A percentile compares a stretch with the other conserved stretches of the same genome.
Evolutionary conservation across 1,140 invertebrate genomes (phyloP).

Genomic region (Pseudomyrmex pallidus): DNA sequence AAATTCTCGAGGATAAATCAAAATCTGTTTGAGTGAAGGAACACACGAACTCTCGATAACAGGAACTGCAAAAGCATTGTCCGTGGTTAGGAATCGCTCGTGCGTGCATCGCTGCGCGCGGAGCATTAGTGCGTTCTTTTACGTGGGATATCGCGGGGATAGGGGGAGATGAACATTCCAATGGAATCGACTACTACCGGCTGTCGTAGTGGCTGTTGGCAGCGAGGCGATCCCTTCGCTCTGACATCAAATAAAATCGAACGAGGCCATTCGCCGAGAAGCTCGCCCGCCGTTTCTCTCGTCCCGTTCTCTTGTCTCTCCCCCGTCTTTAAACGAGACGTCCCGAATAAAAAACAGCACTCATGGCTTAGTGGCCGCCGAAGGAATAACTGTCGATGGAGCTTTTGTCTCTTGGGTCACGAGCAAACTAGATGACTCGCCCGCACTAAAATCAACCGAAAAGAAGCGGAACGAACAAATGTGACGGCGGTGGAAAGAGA

Average conservation of each 20-base stretch:
- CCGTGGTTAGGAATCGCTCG: constrained; percentile 1
- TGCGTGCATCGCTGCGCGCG: constrained; percentile 40
- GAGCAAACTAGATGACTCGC: constrained; percentile 37
- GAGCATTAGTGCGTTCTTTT: constrained; percentile 28
- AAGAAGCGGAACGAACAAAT: background rate
- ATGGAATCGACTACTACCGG: constrained; percentile 32
- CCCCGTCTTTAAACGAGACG: constrained; percentile 17
- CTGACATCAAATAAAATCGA: constrained; percentile 50
- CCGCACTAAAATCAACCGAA: constrained; percentile 39
- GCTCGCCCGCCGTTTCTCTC: constrained; percentile 19
- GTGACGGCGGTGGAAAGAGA: background rate
- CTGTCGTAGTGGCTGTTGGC: constrained; percentile 20
- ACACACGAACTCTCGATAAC: constrained; percentile 31
- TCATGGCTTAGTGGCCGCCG: constrained; percentile 40
- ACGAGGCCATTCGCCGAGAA: constrained; percentile 44
- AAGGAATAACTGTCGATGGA: constrained; percentile 34
- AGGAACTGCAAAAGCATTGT: background rate
- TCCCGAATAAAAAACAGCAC: constrained; percentile 7
- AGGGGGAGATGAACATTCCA: constrained; percentile 1
- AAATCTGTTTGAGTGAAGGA: background rate
- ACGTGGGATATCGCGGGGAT: background rate
- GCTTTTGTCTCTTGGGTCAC: constrained; percentile 41
- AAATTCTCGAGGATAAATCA: background rate
- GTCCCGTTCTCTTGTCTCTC: constrained; percentile 23
- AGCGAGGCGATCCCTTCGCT: constrained; percentile 13